A percentile compares a stretch with the other conserved stretches of the same genome.
phyloP scores from a whole-genome alignment of 2,888 invertebrate genomes.

The Teinopalpus imperialis region DNA sequence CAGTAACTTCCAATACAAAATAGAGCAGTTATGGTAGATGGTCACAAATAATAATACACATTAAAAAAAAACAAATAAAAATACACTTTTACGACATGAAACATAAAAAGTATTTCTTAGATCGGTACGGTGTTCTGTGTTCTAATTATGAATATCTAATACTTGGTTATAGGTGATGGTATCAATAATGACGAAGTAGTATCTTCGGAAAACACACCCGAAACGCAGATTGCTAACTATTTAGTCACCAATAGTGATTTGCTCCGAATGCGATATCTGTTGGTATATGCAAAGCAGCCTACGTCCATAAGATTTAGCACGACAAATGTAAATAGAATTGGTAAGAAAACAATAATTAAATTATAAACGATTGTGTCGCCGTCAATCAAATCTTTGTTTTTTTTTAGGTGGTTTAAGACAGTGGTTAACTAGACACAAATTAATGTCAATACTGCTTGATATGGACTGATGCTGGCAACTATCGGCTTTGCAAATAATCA shows the following conservation, averaged over 20 bases:
- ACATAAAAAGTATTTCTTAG: too few species aligned
- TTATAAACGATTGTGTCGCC: neutral
- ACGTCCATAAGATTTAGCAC: slow-evolving; percentile 63
- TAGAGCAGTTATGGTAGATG: too few species aligned
- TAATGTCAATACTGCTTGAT: slow-evolving; percentile 83
- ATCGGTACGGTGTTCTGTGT: too few species aligned
- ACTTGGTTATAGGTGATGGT: slow-evolving; percentile 47
- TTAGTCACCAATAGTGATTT: slow-evolving; percentile 89
- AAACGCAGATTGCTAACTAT: slow-evolving; percentile 84
- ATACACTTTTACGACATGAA: too few species aligned
- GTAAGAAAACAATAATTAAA: too few species aligned
- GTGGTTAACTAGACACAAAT: slow-evolving; percentile 84
- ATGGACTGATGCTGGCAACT: slow-evolving; percentile 83
- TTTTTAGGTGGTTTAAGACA: slow-evolving; percentile 62
- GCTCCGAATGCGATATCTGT: slow-evolving; percentile 87
- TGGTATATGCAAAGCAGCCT: slow-evolving; percentile 84
- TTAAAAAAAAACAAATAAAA: too few species aligned
- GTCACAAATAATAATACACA: too few species aligned
- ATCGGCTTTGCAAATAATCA: slow-evolving; percentile 85
- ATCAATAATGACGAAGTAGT: slow-evolving; percentile 51
- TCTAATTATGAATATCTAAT: neutral
- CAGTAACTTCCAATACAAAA: too few species aligned
- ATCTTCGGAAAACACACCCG: slow-evolving; percentile 54
- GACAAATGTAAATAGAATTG: slow-evolving; percentile 53
- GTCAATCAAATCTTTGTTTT: slow-evolving; percentile 12